Conservation (phyloP, 2,888 invertebrate species). For the Psylliodes chrysocephalus region DNA sequence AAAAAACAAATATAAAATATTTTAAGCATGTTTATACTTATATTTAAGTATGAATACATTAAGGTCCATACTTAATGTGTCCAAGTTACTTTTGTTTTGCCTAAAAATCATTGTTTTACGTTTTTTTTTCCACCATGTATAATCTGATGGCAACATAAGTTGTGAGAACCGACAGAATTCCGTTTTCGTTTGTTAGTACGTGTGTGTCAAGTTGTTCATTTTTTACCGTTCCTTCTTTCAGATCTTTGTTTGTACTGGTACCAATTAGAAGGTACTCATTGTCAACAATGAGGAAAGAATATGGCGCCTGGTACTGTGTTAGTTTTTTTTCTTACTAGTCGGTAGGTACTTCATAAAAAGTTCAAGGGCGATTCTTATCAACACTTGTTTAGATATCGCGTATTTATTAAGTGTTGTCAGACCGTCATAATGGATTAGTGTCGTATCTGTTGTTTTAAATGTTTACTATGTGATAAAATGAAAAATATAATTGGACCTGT, state of each 20-base stretch:
- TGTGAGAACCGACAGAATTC: slow-evolving; percentile 21
- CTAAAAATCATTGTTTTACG: too few relatives aligned
- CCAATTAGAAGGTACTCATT: slow-evolving; percentile 16
- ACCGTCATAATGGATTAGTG: slow-evolving; percentile 1
- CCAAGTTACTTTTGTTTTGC: too few relatives aligned
- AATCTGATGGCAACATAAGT: not conserved
- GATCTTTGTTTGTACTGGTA: slow-evolving; percentile 16
- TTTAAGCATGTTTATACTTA: too few relatives aligned
- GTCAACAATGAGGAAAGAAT: slow-evolving; percentile 14
- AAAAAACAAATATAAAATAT: too few relatives aligned
- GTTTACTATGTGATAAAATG: too few relatives aligned
- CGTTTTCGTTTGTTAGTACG: slow-evolving; percentile 14
- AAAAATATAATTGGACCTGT: too few relatives aligned
- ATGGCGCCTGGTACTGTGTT: slow-evolving; percentile 8
- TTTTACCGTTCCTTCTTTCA: slow-evolving; percentile 3
- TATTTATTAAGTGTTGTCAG: not conserved
- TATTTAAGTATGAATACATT: too few relatives aligned
- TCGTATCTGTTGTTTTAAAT: not conserved
- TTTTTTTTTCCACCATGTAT: not conserved
- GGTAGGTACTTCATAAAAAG: slow-evolving; percentile 10
- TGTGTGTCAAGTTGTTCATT: not conserved
- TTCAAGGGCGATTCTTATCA: slow-evolving; percentile 10
- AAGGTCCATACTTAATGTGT: too few relatives aligned
- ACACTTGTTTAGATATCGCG: not conserved
- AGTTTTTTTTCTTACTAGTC: not conserved